Evolutionary conservation across 2,888 invertebrate genomes (phyloP).

Genomic region (Andrena bucephala): DNA sequence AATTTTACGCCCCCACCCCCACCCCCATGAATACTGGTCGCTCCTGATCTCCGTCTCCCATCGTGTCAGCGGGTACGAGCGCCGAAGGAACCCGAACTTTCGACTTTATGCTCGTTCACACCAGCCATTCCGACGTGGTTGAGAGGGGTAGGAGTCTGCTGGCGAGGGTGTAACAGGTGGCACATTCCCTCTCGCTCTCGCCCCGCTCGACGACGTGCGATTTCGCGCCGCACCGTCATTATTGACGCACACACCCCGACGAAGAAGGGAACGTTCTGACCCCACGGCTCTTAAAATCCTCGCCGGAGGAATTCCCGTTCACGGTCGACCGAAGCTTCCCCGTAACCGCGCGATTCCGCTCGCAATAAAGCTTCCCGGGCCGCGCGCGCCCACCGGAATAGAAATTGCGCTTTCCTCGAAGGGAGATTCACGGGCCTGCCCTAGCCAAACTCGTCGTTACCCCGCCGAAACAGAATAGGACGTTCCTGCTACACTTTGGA

Average conservation of each 20-base stretch:
- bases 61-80: conserved; percentile 56
- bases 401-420: conserved; percentile 50
- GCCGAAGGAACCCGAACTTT: conserved; percentile 70
- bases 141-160: conserved; percentile 60
- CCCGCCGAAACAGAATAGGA: conserved; percentile 37
- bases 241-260: conserved; percentile 70
- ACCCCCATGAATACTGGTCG: conserved; percentile 32
- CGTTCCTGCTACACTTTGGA: conserved; percentile 53
- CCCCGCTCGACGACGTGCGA: conserved; percentile 68
- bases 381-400: conserved; percentile 47
- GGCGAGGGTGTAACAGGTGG: conserved; percentile 78
- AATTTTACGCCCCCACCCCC: conserved; percentile 10
- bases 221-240: conserved; percentile 74
- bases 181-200: conserved; percentile 70
- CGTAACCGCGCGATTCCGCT: conserved; percentile 39
- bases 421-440: conserved; percentile 45
- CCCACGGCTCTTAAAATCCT: conserved; percentile 56
- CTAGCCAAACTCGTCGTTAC: conserved; percentile 45
- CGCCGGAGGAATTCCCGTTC: conserved; percentile 66
- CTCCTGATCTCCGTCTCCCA: conserved; percentile 55
- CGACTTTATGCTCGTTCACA: conserved; percentile 71
- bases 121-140: conserved; percentile 36
- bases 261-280: conserved; percentile 41
- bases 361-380: conserved; percentile 59
- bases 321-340: conserved; percentile 52